phyloP scores from a whole-genome alignment of 2,888 invertebrate species.

The Pterostichus madidus region DNA sequence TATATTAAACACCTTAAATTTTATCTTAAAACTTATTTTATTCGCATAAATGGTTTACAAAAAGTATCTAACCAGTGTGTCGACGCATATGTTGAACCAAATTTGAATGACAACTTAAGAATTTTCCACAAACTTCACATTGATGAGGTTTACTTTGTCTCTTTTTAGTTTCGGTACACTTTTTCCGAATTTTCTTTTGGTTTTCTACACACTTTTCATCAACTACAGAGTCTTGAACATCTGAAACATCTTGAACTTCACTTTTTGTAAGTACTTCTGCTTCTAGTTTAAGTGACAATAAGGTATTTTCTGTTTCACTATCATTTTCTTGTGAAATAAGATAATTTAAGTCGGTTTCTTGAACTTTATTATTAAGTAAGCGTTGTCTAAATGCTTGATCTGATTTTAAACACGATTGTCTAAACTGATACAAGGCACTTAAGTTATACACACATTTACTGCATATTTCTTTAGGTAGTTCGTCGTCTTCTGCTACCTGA shows the following conservation, averaged over 20 bases:
- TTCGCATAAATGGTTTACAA: no score
- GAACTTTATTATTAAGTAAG: not conserved
- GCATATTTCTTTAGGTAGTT: constrained; percentile 71
- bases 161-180: constrained; percentile 29
- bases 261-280: not conserved
- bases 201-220: constrained; percentile 16
- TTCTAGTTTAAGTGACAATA: not conserved
- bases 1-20: not conserved
- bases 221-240: not conserved
- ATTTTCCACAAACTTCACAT: constrained; percentile 72
- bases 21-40: not conserved
- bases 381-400: constrained; percentile 69
- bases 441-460: constrained; percentile 70
- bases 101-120: constrained; percentile 71
- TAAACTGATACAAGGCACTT: constrained; percentile 70
- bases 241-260: not conserved
- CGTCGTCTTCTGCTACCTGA: constrained; percentile 70
- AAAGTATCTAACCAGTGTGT: constrained; percentile 69
- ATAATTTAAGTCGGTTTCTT: not conserved
- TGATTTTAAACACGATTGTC: constrained; percentile 68
- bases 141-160: constrained; percentile 68
- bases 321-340: constrained; percentile 24
- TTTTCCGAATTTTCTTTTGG: constrained; percentile 45
- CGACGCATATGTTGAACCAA: constrained; percentile 70
- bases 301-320: not conserved